These are phyloP conservation scores for Megaceryle torquata DNA, from an alignment of 2,113 vertebrate species.

Conservation along the genomic window DNA sequence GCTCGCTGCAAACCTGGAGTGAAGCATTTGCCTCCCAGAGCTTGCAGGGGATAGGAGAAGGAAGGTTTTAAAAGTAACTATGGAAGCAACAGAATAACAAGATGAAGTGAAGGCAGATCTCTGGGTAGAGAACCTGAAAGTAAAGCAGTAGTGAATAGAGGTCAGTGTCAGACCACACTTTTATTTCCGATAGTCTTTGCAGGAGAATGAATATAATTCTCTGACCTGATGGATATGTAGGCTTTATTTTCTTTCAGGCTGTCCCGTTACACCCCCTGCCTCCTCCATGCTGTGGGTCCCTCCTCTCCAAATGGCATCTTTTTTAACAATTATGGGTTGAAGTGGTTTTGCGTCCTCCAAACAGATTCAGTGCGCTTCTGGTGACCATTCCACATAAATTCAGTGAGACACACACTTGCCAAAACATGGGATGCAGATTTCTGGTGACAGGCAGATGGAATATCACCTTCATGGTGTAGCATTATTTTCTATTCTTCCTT, in stretches of 20 bases:
- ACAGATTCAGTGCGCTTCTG: not conserved
- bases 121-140: not conserved
- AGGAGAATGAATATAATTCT: not conserved
- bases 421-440: not conserved
- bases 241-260: not conserved
- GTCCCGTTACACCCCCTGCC: not conserved
- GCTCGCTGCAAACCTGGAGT: not conserved
- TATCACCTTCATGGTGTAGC: fast-evolving
- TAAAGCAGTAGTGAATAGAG: not conserved
- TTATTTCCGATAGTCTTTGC: not conserved
- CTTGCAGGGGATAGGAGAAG: not conserved
- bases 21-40: not conserved
- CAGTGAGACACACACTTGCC: not conserved
- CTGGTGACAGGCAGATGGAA: not conserved
- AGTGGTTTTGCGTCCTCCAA: not conserved
- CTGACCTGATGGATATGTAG: not conserved
- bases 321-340: not conserved
- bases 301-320: not conserved
- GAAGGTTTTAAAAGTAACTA: not conserved
- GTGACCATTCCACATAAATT: not conserved
- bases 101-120: not conserved
- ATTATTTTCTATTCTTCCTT: not conserved
- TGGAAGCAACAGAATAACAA: not conserved
- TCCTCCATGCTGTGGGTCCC: not conserved
- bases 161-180: not conserved